These are phyloP conservation scores for Amphilophus citrinellus DNA, from an alignment of 2,113 vertebrate species.

Conservation along the genomic window DNA sequence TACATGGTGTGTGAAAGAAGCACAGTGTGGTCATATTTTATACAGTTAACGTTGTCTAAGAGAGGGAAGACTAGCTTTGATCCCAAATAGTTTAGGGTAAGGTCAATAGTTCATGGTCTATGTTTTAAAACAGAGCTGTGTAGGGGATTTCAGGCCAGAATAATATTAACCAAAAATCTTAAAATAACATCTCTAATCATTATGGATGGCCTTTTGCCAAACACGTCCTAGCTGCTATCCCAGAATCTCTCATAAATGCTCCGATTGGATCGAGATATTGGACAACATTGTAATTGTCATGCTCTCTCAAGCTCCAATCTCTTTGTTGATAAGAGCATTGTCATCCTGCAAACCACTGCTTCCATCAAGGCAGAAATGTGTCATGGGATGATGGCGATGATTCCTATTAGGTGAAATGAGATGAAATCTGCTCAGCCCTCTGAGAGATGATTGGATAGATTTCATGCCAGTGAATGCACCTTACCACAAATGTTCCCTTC, in stretches of 20 bases:
- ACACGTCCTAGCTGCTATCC: background rate
- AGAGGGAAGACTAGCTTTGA: background rate
- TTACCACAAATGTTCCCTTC: background rate
- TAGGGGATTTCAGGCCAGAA: background rate
- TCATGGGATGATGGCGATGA: constrained; percentile 34
- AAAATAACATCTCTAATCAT: constrained; percentile 6
- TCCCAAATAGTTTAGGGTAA: background rate
- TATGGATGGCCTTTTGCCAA: background rate
- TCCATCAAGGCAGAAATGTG: constrained; percentile 42
- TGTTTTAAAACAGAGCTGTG: background rate
- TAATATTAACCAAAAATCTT: background rate
- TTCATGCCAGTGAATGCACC: constrained; percentile 18
- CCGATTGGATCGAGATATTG: constrained; percentile 1
- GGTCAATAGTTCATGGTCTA: background rate
- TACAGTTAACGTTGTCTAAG: background rate
- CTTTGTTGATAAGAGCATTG: constrained; percentile 32
- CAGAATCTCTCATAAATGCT: background rate
- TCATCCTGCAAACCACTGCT: constrained; percentile 14
- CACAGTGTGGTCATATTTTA: background rate
- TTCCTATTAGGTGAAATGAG: constrained; percentile 40
- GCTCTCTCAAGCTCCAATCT: constrained; percentile 25
- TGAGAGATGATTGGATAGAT: constrained; percentile 34
- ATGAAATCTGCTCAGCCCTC: constrained; percentile 30
- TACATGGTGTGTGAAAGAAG: background rate
- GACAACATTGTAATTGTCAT: background rate